phyloP scores from a whole-genome alignment of 2,797 vertebrate genomes.

The Anomalospiza imberbis region DNA sequence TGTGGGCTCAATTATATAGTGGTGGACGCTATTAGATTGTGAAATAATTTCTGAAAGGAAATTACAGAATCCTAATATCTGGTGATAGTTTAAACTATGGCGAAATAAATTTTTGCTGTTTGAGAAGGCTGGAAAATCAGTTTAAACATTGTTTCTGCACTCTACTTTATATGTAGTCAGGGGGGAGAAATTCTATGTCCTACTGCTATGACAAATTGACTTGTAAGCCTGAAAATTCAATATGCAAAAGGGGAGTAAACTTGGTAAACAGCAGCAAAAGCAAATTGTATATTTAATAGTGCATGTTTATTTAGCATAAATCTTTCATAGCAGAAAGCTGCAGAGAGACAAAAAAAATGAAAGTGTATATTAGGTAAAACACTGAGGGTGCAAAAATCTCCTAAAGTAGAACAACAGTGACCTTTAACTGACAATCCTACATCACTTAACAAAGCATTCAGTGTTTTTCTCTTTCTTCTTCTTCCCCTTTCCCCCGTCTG shows the following conservation, averaged over 20 bases:
- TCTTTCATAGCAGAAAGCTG: not conserved
- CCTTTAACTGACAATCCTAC: not conserved
- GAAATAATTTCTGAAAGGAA: conserved; percentile 4
- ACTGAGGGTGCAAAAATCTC: not conserved
- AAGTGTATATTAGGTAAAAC: not conserved
- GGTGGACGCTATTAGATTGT: not conserved
- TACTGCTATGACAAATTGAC: not conserved
- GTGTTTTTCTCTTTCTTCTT: conserved; percentile 2
- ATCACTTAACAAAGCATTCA: conserved; percentile 11
- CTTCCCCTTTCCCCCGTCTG: not conserved
- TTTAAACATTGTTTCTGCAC: not conserved
- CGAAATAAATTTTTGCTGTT: not conserved
- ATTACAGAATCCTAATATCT: not conserved
- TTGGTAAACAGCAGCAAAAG: not conserved
- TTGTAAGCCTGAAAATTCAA: not conserved
- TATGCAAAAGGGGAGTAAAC: not conserved
- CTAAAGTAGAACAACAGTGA: not conserved
- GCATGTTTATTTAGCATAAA: not conserved
- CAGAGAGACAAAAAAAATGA: not conserved
- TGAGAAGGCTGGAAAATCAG: not conserved
- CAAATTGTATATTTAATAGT: conserved; percentile 1
- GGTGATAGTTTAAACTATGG: not conserved
- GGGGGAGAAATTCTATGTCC: not conserved
- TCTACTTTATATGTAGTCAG: not conserved
- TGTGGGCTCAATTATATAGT: not conserved